A percentile compares a stretch with the other conserved stretches of the same genome.
These are phyloP conservation scores for Ptychoptera contaminata DNA, from an alignment of 2,888 invertebrate species.

Conservation along the genomic window DNA sequence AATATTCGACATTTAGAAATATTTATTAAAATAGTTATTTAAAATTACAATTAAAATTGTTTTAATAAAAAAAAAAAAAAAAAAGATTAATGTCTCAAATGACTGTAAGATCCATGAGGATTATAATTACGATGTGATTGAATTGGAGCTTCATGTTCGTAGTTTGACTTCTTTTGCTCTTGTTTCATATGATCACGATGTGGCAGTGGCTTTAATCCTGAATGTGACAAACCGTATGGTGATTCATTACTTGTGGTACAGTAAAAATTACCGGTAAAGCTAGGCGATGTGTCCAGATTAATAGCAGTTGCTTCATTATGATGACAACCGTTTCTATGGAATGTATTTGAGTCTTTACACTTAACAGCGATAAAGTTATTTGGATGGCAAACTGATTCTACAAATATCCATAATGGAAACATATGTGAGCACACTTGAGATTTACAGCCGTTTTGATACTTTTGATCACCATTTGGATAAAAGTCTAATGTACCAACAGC, in stretches of 20 bases:
- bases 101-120: too few species aligned
- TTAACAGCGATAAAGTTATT: neutral
- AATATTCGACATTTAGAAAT: too few species aligned
- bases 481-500: neutral
- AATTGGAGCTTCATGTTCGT: too few species aligned
- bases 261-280: neutral
- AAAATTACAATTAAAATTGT: too few species aligned
- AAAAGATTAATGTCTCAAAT: too few species aligned
- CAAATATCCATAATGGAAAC: constrained; percentile 1
- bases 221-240: neutral
- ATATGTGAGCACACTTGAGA: constrained; percentile 3
- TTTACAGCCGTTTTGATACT: constrained; percentile 2
- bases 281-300: neutral
- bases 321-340: neutral
- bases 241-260: neutral
- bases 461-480: constrained; percentile 3
- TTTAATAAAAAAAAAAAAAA: too few species aligned
- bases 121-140: too few species aligned
- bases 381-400: constrained; percentile 3
- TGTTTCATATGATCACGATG: neutral
- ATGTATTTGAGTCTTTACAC: neutral
- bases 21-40: too few species aligned
- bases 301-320: neutral
- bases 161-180: too few species aligned
- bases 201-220: neutral